Percentiles rank a stretch among this genome's conserved stretches.
Conservation (phyloP, 2,888 invertebrate genomes). For the Fissipunctia ypsillon region DNA sequence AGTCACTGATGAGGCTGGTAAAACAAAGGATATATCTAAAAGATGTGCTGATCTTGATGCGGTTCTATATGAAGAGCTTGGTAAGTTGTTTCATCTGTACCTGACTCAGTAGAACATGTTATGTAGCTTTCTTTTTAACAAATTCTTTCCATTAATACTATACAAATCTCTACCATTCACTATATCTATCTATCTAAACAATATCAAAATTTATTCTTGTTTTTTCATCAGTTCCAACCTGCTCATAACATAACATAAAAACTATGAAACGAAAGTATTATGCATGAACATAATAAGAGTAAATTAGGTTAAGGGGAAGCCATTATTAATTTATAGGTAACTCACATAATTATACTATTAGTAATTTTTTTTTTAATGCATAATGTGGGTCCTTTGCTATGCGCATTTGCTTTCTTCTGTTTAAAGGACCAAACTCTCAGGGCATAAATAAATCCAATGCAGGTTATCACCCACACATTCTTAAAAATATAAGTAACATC, state of each 20-base stretch:
- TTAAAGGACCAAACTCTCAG: background rate
- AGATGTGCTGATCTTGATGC: slow-evolving; percentile 93
- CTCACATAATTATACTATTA: background rate
- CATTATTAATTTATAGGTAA: background rate
- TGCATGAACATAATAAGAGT: background rate
- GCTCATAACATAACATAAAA: background rate
- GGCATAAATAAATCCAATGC: background rate
- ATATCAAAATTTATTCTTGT: too few relatives aligned
- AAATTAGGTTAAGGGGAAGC: background rate
- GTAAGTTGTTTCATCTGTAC: slow-evolving; percentile 69
- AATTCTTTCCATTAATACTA: background rate
- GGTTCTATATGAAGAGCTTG: slow-evolving; percentile 92
- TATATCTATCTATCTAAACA: background rate
- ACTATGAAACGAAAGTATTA: background rate
- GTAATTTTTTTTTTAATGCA: too few relatives aligned
- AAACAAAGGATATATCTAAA: slow-evolving; percentile 91
- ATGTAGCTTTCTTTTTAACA: background rate
- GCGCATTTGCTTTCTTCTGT: background rate
- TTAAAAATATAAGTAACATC: background rate
- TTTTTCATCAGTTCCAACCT: background rate
- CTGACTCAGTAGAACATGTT: background rate
- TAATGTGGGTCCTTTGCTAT: too few relatives aligned
- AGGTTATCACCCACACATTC: background rate
- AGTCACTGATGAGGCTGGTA: slow-evolving; percentile 85
- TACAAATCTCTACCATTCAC: too few relatives aligned